Conservation (phyloP, 1,140 invertebrate genomes). For the Heterodera schachtii region DNA sequence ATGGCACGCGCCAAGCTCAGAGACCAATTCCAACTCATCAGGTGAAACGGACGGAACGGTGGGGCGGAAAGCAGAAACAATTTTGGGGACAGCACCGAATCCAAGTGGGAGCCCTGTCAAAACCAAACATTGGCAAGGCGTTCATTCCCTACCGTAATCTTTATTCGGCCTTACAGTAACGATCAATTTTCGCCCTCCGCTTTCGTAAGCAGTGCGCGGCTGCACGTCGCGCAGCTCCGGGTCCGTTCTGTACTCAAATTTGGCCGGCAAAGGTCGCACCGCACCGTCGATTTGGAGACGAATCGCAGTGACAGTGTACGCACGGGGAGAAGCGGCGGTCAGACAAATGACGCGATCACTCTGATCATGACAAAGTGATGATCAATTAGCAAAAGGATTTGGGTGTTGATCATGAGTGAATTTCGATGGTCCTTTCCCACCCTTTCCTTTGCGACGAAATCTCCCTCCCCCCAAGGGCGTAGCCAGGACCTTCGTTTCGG, state of each 20-base stretch:
- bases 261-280: slow-evolving; percentile 74
- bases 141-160: too few species aligned
- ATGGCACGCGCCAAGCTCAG: slow-evolving; percentile 71
- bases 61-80: slow-evolving; percentile 51
- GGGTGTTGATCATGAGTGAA: too few species aligned
- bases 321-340: slow-evolving; percentile 71
- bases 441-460: too few species aligned
- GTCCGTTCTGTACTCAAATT: slow-evolving; percentile 86
- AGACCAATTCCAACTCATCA: slow-evolving; percentile 49
- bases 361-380: neutral
- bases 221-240: slow-evolving; percentile 75
- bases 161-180: slow-evolving; percentile 62
- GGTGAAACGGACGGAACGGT: slow-evolving; percentile 24
- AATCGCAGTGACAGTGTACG: slow-evolving; percentile 68
- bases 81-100: slow-evolving; percentile 52
- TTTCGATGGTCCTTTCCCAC: too few species aligned
- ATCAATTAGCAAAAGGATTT: too few species aligned
- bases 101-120: slow-evolving; percentile 48
- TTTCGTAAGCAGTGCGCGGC: slow-evolving; percentile 66
- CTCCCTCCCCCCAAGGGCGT: too few species aligned
- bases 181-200: slow-evolving; percentile 87
- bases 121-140: neutral
- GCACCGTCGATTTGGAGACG: slow-evolving; percentile 84
- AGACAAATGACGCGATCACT: slow-evolving; percentile 79
- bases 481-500: too few species aligned